Percentiles rank a stretch among this genome's conserved stretches.
phyloP scores from a whole-genome alignment of 2,797 vertebrate genomes.

The Rhinoraja longicauda region DNA sequence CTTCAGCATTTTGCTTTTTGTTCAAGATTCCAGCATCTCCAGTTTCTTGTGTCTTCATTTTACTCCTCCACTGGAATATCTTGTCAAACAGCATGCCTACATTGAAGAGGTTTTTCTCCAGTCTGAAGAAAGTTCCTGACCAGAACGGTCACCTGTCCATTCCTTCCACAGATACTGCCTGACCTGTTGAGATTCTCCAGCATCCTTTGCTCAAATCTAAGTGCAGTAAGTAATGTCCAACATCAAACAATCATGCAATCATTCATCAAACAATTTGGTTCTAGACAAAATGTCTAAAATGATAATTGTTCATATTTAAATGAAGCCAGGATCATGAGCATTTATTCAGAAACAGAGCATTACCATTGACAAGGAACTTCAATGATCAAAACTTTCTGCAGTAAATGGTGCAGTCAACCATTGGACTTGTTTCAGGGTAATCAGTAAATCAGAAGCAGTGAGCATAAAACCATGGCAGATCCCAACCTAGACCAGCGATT shows the following conservation, averaged over 20 bases:
- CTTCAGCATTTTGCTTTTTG: no score
- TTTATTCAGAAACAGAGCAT: not conserved
- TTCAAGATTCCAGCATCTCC: no score
- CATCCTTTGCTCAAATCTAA: no score
- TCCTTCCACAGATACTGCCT: no score
- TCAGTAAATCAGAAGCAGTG: not conserved
- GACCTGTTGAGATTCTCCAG: no score
- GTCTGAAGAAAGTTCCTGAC: no score
- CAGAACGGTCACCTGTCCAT: no score
- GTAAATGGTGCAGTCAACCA: not conserved
- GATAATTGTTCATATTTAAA: not conserved
- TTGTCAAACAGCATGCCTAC: no score
- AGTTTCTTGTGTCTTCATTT: no score
- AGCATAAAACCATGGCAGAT: not conserved
- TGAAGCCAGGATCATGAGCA: not conserved
- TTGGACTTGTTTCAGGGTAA: not conserved
- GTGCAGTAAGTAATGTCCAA: not conserved
- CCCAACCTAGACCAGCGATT: not conserved
- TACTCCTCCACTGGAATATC: no score
- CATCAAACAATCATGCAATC: not conserved
- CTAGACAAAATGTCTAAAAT: not conserved
- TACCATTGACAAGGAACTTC: not conserved
- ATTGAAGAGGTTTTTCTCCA: no score
- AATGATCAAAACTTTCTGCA: not conserved
- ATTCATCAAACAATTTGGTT: no score